Evolutionary conservation across 2,797 vertebrate species (phyloP).

Genomic region (Jordanella pulchra): DNA sequence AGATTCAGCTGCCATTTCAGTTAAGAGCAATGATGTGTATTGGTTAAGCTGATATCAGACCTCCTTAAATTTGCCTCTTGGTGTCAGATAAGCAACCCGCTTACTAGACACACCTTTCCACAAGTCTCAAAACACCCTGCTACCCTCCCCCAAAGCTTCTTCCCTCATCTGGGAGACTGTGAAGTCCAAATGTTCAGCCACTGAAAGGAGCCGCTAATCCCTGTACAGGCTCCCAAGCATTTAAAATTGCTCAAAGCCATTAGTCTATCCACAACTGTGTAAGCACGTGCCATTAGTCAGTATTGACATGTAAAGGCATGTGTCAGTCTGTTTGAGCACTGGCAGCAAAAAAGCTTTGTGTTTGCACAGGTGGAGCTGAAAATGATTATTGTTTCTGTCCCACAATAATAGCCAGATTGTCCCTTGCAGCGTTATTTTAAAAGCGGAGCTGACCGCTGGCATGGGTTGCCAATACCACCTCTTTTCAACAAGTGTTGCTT

Average conservation of each 20-base stretch:
- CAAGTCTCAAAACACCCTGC: conserved; percentile 13
- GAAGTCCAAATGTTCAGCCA: conserved; percentile 75
- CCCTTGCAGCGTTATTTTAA: conserved; percentile 34
- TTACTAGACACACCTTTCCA: neutral
- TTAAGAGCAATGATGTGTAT: conserved; percentile 70
- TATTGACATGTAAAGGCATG: conserved; percentile 41
- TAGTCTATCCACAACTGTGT: conserved; percentile 46
- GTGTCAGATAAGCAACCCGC: conserved; percentile 73
- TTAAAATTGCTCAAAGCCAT: conserved; percentile 68
- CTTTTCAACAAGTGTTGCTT: conserved; percentile 62
- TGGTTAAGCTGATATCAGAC: conserved; percentile 71
- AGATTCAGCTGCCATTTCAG: conserved; percentile 67
- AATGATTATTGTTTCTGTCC: conserved; percentile 60
- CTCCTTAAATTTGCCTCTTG: conserved; percentile 74
- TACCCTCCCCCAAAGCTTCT: conserved; percentile 59
- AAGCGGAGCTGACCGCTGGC: conserved; percentile 35
- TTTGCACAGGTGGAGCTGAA: conserved; percentile 53
- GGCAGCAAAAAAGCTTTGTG: conserved; percentile 44
- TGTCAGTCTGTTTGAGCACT: conserved; percentile 63
- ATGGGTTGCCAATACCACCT: conserved; percentile 51
- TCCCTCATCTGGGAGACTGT: conserved; percentile 65
- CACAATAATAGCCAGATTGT: conserved; percentile 60
- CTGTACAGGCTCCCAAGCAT: conserved; percentile 71
- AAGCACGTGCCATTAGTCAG: conserved; percentile 26
- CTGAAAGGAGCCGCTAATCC: conserved; percentile 82